These are phyloP conservation scores for Sisor rabdophorus DNA, from an alignment of 2,113 vertebrate species.

Conservation along the genomic window DNA sequence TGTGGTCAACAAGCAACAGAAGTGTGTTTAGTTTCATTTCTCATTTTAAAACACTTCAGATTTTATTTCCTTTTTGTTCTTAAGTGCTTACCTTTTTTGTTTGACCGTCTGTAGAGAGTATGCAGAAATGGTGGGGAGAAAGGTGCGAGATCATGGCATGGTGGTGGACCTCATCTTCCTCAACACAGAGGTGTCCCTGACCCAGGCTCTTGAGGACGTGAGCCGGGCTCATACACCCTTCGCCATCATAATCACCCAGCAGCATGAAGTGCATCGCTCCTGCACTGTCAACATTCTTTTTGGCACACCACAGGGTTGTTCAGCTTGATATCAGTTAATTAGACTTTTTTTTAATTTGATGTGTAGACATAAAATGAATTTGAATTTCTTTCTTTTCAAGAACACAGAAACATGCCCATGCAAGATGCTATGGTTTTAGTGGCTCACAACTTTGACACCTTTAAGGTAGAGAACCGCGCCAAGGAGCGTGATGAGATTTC, in stretches of 20 bases:
- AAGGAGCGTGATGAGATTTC: constrained; percentile 92
- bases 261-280: constrained; percentile 95
- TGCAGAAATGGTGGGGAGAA: constrained; percentile 93
- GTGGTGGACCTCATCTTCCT: constrained; percentile 98
- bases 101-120: constrained; percentile 78
- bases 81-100: neutral
- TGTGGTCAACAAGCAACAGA: constrained; percentile 94
- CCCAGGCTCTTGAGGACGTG: constrained; percentile 95
- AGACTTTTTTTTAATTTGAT: neutral
- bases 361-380: neutral
- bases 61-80: constrained; percentile 30
- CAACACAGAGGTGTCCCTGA: constrained; percentile 94
- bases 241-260: constrained; percentile 95
- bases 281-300: constrained; percentile 98
- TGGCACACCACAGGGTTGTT: constrained; percentile 87
- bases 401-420: constrained; percentile 98
- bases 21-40: constrained; percentile 74
- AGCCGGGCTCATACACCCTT: constrained; percentile 91
- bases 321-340: constrained; percentile 2
- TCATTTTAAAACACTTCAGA: neutral
- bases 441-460: constrained; percentile 86
- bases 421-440: constrained; percentile 95
- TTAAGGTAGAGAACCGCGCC: constrained; percentile 86
- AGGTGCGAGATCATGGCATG: constrained; percentile 93
- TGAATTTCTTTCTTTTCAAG: constrained; percentile 55